These are phyloP conservation scores for Pheosia tremula DNA, from an alignment of 2,888 invertebrate species.

Conservation along the genomic window DNA sequence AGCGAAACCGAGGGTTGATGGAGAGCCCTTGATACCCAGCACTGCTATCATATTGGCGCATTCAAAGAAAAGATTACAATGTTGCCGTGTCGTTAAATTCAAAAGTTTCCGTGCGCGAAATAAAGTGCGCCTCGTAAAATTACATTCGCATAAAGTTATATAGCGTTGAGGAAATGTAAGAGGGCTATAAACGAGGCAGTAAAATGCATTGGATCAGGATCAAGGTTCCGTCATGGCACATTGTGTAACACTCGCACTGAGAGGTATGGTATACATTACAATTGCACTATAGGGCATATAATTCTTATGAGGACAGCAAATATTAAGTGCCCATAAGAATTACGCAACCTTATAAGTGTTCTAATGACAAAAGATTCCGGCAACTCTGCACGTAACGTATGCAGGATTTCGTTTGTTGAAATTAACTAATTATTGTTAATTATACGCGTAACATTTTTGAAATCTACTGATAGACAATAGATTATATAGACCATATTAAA, in stretches of 20 bases:
- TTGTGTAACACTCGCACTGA: slow-evolving; percentile 14
- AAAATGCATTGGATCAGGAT: slow-evolving; percentile 29
- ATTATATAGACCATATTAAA: too few relatives aligned
- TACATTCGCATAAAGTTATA: slow-evolving; percentile 9
- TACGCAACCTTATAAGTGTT: too few relatives aligned
- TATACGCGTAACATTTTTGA: too few relatives aligned
- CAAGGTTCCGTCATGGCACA: slow-evolving; percentile 24
- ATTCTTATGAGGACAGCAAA: too few relatives aligned
- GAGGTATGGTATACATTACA: slow-evolving; percentile 17
- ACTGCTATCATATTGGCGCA: neutral
- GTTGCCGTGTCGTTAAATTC: slow-evolving; percentile 3
- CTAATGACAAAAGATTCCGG: too few relatives aligned
- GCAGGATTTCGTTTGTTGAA: too few relatives aligned
- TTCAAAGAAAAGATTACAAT: slow-evolving; percentile 2
- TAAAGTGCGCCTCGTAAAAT: slow-evolving; percentile 13
- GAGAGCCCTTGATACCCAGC: neutral
- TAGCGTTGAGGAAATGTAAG: slow-evolving; percentile 10
- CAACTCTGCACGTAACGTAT: too few relatives aligned
- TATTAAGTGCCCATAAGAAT: too few relatives aligned
- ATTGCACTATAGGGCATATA: too few relatives aligned
- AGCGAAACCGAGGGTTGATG: neutral
- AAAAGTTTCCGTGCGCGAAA: slow-evolving; percentile 1
- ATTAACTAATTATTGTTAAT: too few relatives aligned
- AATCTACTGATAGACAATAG: too few relatives aligned
- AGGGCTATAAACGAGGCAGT: slow-evolving; percentile 11